Evolutionary conservation across 2,113 vertebrate genomes (phyloP), one percentile per base, ranked within the genome.

Genomic region (Corythornis madagascariensis): DNA sequence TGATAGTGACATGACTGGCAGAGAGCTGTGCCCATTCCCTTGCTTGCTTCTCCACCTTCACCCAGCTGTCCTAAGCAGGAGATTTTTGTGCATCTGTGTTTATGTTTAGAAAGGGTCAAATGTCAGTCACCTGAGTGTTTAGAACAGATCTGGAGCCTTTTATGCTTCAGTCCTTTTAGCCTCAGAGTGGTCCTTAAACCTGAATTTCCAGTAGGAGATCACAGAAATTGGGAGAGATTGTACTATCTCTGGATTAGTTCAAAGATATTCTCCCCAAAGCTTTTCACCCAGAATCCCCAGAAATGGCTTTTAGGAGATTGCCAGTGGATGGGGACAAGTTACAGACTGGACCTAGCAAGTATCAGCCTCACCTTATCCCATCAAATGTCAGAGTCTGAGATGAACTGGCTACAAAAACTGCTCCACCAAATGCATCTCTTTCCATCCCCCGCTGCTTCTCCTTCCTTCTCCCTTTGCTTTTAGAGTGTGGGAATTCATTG

Each of bases 161-260:
- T 59, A 10, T 52, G 17, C 13, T 86, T 4, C 0, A 0, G 2
- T 42, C 3, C 66, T 19, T 67, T 31, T 15, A 9, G n/a, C 2
- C 28, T 8, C 24, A 59, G 16, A 56, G 6, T 52, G 16, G 4
- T 1, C 11, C 38, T 92, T 59, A 86, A 81, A 64, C 7, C 48
- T 69, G 35, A 21, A 8, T 57, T 72, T 11, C 8, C 74, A 55
- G 40, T 25, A 79, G 57, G 6, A 79, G 16, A 29, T 6, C 13
- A 21, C 10, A 24, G 2, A 13, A 42, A 40, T 0, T 45, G 20
- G 40, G 75, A 87, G 40, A 79, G 6, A 12, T 10, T 22, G 35
- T 56, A 43, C 10, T 38, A 14, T 29, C 40, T 60, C 69, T 29
- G 48, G 6, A 60, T n/a, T 25, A 25, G 19, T 20, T 6, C 12